phyloP scores from a whole-genome alignment of 2,888 invertebrate species.

The Latrodectus hesperus region DNA sequence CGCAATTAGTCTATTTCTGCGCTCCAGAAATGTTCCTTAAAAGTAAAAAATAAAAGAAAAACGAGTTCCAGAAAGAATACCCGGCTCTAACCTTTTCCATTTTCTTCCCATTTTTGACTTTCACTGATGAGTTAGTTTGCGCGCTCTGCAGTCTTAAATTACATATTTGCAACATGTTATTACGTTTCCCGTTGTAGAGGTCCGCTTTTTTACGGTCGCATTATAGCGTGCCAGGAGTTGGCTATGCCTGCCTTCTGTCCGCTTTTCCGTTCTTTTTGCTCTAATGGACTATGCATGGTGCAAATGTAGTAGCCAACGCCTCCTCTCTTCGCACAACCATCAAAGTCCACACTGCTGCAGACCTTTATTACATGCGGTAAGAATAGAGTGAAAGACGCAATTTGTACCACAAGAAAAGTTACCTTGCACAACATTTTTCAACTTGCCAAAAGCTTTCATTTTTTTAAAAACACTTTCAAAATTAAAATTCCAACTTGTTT shows the following conservation, averaged over 20 bases:
- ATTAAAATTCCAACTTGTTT: no score
- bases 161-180: slow-evolving; percentile 62
- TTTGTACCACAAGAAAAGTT: background rate
- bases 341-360: background rate
- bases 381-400: background rate
- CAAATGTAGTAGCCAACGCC: background rate
- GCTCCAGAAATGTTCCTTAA: background rate
- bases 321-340: background rate
- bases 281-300: slow-evolving; percentile 58
- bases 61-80: slow-evolving; percentile 21
- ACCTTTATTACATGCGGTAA: background rate
- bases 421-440: no score
- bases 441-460: no score
- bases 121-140: slow-evolving; percentile 46
- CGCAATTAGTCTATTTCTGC: slow-evolving; percentile 40
- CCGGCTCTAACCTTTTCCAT: slow-evolving; percentile 20
- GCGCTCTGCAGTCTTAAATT: slow-evolving; percentile 52
- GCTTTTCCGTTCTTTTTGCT: slow-evolving; percentile 28
- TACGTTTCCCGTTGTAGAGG: slow-evolving; percentile 38
- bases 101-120: slow-evolving; percentile 44
- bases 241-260: background rate
- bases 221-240: slow-evolving; percentile 42
- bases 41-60: background rate
- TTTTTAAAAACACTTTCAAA: no score
- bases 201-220: slow-evolving; percentile 7